Evolutionary conservation across 2,113 vertebrate species (phyloP), one percentile per base, ranked within the genome.

Genomic region (Pterophyllum scalare): DNA sequence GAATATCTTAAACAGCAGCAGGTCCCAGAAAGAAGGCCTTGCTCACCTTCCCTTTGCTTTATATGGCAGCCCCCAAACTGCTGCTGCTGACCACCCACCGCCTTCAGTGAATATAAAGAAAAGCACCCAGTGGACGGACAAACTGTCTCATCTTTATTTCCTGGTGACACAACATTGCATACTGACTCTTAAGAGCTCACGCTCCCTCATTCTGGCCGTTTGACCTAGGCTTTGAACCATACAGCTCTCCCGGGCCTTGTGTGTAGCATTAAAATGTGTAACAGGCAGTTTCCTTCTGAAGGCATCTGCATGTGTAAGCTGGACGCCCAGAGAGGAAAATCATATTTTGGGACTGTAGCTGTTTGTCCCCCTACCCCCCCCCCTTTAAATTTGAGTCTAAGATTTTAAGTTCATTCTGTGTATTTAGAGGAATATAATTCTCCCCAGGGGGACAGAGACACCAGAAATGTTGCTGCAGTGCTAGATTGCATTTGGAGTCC

Each of bases 201-300:
- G n/a, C n/a, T 74, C 64, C 28, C 15, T 82, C 24, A 31, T 35
- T 77, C 12, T 59, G 24, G 80, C 52, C 59, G 33, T 65, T 13
- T 60, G 72, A 24, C 74, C 74, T 15, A 2, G 64, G 57, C n/a
- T 74, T 61, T 2, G n/a, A 64, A 40, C 28, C 56, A 7, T 35
- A 52, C 33, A 58, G 40, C 26, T 83, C 38, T 80, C 19, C 62
- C 54, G 70, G 38, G 40, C 58, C 62, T 72, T 31, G 9, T 3
- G 81, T 79, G 86, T 89, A 91, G 81, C 80, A 91, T 80, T 19
- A 49, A 83, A 49, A 14, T 22, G 14, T 75, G 72, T 28, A 54
- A 62, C 15, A 20, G 7, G 61, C 57, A 52, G 64, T 79, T 56
- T 52, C 58, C 22, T 70, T 43, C 46, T 84, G 62, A 84, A 67